These are phyloP conservation scores for Scaptomyza parva DNA, from an alignment of 2,888 invertebrate species.

Conservation along the genomic window DNA sequence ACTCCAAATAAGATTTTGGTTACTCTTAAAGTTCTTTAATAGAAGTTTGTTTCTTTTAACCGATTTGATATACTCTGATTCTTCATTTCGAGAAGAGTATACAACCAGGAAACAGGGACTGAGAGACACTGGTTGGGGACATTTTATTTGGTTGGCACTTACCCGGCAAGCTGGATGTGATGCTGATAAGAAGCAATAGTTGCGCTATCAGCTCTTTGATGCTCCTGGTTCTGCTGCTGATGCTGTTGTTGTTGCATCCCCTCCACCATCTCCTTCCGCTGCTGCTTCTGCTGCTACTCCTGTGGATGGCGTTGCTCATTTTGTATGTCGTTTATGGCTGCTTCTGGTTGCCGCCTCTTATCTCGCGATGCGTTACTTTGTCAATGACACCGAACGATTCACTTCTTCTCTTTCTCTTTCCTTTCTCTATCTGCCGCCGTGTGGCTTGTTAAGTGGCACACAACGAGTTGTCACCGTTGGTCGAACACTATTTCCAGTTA, in stretches of 20 bases:
- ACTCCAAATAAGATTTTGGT: too few relatives aligned
- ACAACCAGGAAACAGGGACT: slow-evolving; percentile 30
- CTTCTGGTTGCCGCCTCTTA: slow-evolving; percentile 43
- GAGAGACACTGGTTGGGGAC: slow-evolving; percentile 29
- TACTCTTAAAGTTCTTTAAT: too few relatives aligned
- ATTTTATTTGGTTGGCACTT: slow-evolving; percentile 65
- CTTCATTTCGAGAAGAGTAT: slow-evolving; percentile 3
- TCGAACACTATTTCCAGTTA: slow-evolving; percentile 22
- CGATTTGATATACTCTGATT: not conserved
- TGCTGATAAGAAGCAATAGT: slow-evolving; percentile 78
- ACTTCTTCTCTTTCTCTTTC: slow-evolving; percentile 7
- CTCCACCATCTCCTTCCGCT: slow-evolving; percentile 27
- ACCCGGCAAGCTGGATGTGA: slow-evolving; percentile 79
- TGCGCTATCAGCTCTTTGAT: slow-evolving; percentile 61
- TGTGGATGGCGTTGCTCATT: slow-evolving; percentile 48
- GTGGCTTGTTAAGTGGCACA: slow-evolving; percentile 58
- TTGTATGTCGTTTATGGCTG: slow-evolving; percentile 57
- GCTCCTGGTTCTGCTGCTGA: slow-evolving; percentile 30
- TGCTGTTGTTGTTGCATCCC: slow-evolving; percentile 19
- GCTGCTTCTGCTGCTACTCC: slow-evolving; percentile 5
- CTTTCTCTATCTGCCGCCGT: slow-evolving; percentile 17
- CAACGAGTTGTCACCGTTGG: slow-evolving; percentile 52
- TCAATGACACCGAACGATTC: slow-evolving; percentile 45
- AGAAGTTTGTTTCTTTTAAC: too few relatives aligned
- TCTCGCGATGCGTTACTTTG: slow-evolving; percentile 60